Percentiles rank a stretch among this genome's conserved stretches.
phyloP scores from a whole-genome alignment of 2,888 invertebrate species.

The Pteria penguin region DNA sequence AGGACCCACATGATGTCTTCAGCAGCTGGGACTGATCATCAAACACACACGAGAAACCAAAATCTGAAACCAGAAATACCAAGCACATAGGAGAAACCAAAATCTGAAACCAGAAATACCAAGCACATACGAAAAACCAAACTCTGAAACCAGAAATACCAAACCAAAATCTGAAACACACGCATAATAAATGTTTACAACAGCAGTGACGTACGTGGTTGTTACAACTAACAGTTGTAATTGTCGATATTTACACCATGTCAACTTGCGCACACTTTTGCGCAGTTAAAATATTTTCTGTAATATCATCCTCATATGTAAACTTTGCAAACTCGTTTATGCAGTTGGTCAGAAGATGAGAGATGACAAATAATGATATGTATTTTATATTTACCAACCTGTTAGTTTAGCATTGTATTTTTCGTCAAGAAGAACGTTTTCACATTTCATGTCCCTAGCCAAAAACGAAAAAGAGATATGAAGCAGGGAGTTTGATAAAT shows the following conservation, averaged over 20 bases:
- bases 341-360: too few relatives aligned
- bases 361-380: too few relatives aligned
- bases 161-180: background rate
- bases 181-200: background rate
- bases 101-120: constrained; percentile 55
- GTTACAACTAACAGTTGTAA: too few relatives aligned
- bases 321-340: too few relatives aligned
- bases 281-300: too few relatives aligned
- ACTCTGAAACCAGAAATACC: constrained; percentile 54
- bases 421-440: constrained; percentile 62
- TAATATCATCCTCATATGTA: too few relatives aligned
- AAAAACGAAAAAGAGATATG: constrained; percentile 7
- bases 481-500: background rate
- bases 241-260: background rate
- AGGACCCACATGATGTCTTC: constrained; percentile 66
- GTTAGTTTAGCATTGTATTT: constrained; percentile 58
- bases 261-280: too few relatives aligned
- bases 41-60: constrained; percentile 62
- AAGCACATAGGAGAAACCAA: constrained; percentile 60
- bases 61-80: constrained; percentile 55
- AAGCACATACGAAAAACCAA: constrained; percentile 60
- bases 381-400: too few relatives aligned
- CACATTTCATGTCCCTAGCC: constrained; percentile 66
- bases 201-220: background rate
- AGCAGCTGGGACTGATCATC: constrained; percentile 44